Conservation (phyloP, 2,888 invertebrate species). For the Eugnorisma glareosa region DNA sequence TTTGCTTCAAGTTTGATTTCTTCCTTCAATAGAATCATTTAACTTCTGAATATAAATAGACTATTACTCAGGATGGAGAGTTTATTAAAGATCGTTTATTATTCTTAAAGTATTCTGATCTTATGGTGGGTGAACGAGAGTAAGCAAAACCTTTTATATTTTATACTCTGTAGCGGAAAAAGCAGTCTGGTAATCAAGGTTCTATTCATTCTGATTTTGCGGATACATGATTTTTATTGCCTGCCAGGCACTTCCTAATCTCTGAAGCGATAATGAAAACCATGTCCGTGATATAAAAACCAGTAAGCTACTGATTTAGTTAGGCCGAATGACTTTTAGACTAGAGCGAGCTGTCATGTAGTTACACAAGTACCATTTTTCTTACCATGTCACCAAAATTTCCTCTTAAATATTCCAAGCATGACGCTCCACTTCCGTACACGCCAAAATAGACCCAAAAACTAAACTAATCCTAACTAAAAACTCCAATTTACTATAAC, state of each 20-base stretch:
- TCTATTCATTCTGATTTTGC: neutral
- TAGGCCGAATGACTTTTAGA: neutral
- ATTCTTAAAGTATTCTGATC: neutral
- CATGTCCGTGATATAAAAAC: too few species aligned
- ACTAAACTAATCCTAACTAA: slow-evolving; percentile 53
- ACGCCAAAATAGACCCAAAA: slow-evolving; percentile 16
- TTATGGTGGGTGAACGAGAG: neutral
- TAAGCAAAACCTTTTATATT: neutral
- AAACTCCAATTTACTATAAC: slow-evolving; percentile 59
- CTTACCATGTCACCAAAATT: neutral
- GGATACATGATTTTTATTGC: too few species aligned
- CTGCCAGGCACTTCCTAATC: neutral
- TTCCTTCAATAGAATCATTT: slow-evolving; percentile 16
- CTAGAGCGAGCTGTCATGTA: neutral
- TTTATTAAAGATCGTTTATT: neutral
- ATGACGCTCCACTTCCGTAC: slow-evolving; percentile 15
- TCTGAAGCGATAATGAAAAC: neutral
- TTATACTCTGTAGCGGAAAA: neutral
- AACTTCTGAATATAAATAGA: slow-evolving; percentile 35
- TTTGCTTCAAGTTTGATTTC: slow-evolving; percentile 31
- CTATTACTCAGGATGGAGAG: slow-evolving; percentile 1
- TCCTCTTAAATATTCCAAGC: neutral
- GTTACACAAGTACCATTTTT: neutral
- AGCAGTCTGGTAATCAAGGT: neutral
- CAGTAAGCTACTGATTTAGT: neutral